phyloP scores from a whole-genome alignment of 1,140 invertebrate genomes.

The Solen grandis region DNA sequence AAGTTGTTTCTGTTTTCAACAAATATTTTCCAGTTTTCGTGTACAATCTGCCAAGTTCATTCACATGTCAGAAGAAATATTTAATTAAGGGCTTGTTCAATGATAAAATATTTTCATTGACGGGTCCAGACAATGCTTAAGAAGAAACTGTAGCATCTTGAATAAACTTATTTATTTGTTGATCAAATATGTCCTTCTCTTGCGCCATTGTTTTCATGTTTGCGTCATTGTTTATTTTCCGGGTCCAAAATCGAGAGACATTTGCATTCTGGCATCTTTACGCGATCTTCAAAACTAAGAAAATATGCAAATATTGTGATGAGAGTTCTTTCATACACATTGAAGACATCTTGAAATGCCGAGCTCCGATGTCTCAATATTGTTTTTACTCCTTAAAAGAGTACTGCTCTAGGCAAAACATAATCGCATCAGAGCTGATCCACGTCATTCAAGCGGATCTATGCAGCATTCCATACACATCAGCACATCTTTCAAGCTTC shows the following conservation, averaged over 20 bases:
- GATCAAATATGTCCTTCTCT: constrained; percentile 38
- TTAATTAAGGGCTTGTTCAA: constrained; percentile 41
- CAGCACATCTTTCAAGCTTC: not conserved
- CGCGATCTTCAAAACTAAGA: not conserved
- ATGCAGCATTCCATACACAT: no score
- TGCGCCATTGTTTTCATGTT: constrained; percentile 39
- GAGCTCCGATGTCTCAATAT: constrained; percentile 26
- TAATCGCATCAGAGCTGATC: constrained; percentile 4
- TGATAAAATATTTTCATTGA: constrained; percentile 53
- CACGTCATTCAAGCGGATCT: constrained; percentile 19
- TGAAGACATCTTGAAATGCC: constrained; percentile 28
- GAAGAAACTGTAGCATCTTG: constrained; percentile 14
- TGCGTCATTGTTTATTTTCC: constrained; percentile 28
- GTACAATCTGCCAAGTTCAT: not conserved
- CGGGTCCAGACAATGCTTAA: constrained; percentile 38
- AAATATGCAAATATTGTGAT: constrained; percentile 56
- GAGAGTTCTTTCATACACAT: constrained; percentile 1
- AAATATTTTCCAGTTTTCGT: constrained; percentile 24
- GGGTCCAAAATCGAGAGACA: not conserved
- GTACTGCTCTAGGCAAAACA: constrained; percentile 47
- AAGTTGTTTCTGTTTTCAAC: constrained; percentile 42
- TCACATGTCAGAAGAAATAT: constrained; percentile 39
- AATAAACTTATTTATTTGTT: constrained; percentile 23
- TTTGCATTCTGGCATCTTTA: not conserved
- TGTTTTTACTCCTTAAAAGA: no score